Evolutionary conservation across 2,888 invertebrate species (phyloP).

Genomic region (Oegoconia quadripuncta): DNA sequence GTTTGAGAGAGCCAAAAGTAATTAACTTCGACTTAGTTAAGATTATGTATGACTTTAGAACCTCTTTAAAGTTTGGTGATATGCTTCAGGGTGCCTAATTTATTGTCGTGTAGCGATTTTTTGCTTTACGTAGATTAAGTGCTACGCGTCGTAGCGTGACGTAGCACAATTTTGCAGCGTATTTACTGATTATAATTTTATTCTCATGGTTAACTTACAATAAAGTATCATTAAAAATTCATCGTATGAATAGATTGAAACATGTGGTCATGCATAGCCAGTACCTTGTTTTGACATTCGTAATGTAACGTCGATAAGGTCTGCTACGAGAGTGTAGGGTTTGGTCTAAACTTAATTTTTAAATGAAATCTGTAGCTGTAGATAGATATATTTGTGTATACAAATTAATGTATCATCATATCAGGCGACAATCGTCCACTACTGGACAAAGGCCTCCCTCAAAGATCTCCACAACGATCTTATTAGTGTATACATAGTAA

Average conservation of each 20-base stretch:
- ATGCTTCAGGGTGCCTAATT: slow-evolving; percentile 13
- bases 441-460: no score
- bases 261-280: slow-evolving; percentile 4
- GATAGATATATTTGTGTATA: no score
- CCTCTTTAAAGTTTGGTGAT: slow-evolving; percentile 35
- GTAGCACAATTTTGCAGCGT: neutral
- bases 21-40: slow-evolving; percentile 73
- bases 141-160: slow-evolving; percentile 33
- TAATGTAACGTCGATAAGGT: slow-evolving; percentile 9
- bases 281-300: slow-evolving; percentile 10
- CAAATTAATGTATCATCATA: no score
- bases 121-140: slow-evolving; percentile 18
- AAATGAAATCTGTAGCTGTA: neutral
- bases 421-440: no score
- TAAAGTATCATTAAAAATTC: slow-evolving; percentile 2
- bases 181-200: no score
- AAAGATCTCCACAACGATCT: no score
- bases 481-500: no score
- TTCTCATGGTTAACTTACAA: slow-evolving; percentile 4
- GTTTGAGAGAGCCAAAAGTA: slow-evolving; percentile 68
- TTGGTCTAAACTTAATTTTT: neutral
- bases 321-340: slow-evolving; percentile 2
- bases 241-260: slow-evolving; percentile 4
- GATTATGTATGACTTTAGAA: slow-evolving; percentile 53
- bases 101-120: slow-evolving; percentile 30